Conservation (phyloP, 2,797 vertebrate genomes). For the Iguana delicatissima region DNA sequence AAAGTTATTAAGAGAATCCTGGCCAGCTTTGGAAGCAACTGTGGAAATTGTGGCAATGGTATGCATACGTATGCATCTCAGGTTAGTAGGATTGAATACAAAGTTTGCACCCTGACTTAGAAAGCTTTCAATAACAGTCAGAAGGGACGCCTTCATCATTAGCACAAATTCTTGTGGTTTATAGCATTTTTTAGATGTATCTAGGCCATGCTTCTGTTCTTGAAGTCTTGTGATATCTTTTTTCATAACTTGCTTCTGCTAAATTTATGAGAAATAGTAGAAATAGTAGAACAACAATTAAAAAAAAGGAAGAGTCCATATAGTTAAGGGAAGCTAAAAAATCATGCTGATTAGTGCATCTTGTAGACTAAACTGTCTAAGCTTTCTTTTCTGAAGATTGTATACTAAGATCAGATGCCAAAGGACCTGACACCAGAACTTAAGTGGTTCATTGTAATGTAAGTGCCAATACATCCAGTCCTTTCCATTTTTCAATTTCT, state of each 20-base stretch:
- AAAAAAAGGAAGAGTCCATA: background rate
- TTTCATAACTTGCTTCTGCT: background rate
- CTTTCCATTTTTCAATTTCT: slow-evolving; percentile 7
- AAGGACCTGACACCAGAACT: background rate
- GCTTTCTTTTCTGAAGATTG: background rate
- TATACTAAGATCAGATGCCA: background rate
- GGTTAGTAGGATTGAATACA: background rate
- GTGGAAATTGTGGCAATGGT: background rate
- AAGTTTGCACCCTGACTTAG: background rate
- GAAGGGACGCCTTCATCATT: background rate
- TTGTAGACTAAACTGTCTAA: background rate
- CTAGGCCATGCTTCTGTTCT: background rate
- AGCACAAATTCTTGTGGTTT: background rate
- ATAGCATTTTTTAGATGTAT: background rate
- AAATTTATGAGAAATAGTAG: background rate
- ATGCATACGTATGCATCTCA: background rate
- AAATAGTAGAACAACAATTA: background rate
- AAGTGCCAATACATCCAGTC: background rate
- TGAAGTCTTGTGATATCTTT: background rate
- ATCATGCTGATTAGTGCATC: accelerated
- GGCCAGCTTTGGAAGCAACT: background rate
- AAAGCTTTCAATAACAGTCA: background rate
- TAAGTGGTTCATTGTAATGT: background rate
- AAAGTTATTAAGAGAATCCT: background rate
- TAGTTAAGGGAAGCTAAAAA: background rate